Base-by-base conservation (phyloP, 2,113 vertebrate genomes). In the Cyanocitta stelleri region DNA sequence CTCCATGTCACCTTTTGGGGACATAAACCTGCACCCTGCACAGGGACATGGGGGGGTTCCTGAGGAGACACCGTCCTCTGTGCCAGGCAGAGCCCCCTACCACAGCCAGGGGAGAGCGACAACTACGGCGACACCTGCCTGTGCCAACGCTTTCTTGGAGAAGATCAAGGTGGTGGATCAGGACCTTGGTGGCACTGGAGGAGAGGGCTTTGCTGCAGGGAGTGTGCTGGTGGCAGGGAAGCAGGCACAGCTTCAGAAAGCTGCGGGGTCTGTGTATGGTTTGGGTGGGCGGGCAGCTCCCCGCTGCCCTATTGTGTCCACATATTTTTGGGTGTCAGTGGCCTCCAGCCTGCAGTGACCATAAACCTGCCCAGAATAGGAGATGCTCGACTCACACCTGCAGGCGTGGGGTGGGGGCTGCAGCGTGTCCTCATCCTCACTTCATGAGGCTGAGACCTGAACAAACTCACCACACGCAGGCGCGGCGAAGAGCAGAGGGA, bases 91-190 rank as follows among this genome's bases (percentile, higher is more conserved):
- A 81, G 22, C 11, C 21, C 23, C 32, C 3, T n/a, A 20, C 44
- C 76, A 19, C 11, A 66, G 55, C 24, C 52, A 59, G 24, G 11
- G 32, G 20, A 85, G 16, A 52, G 56, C 17, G 55, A 81, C 69
- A n/a, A 61, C n/a, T 13, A 49, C 0, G 2, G 64, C 73, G 73
- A 89, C 81, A 71, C n/a, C 21, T 43, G 39, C 10, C 49, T 44
- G 35, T 35, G 48, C 41, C 37, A 44, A 2, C 0, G 0, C 22
- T 39, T 66, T 13, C 54, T n/a, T 1, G 5, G 59, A 30, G 27
- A 15, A 14, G 43, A n/a, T 26, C 23, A 23, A 37, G 27, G 64
- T 23, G 41, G 18, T 43, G 39, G 41, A 39, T 80, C 59, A 64
- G 49, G 48, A 55, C n/a, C 32, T 37, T 11, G 29, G 81, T 32